phyloP scores from a whole-genome alignment of 2,113 vertebrate genomes.

The Pomatorhinus ruficollis region DNA sequence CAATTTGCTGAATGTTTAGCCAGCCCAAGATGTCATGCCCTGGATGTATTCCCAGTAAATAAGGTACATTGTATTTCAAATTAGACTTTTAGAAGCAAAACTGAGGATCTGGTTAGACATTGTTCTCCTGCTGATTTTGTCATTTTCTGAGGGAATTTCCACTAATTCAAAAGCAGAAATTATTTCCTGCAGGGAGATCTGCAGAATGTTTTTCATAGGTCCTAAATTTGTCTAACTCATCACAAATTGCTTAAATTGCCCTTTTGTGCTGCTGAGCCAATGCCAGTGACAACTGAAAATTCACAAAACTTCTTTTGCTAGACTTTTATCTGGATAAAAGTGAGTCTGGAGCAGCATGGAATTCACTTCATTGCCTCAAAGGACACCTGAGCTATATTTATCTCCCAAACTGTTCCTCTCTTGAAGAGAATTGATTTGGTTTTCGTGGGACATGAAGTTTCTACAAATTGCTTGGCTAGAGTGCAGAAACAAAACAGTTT shows the following conservation, averaged over 20 bases:
- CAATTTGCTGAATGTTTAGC: not conserved
- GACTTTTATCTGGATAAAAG: not conserved
- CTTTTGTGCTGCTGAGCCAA: not conserved
- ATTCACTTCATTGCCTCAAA: not conserved
- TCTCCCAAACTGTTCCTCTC: not conserved
- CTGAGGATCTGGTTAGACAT: not conserved
- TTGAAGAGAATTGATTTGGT: not conserved
- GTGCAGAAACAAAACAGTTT: not conserved
- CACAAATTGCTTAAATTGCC: not conserved
- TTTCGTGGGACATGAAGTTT: not conserved
- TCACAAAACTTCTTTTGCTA: not conserved
- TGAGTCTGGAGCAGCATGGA: not conserved
- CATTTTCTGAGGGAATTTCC: not conserved
- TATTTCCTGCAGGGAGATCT: not conserved
- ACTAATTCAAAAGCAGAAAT: not conserved
- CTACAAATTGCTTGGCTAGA: not conserved
- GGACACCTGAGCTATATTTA: not conserved
- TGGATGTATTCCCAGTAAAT: not conserved
- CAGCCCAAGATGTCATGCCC: not conserved
- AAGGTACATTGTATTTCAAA: accelerated
- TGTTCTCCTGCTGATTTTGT: not conserved
- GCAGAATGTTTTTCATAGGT: not conserved
- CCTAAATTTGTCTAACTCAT: not conserved
- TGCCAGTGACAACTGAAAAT: not conserved
- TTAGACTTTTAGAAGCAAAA: not conserved